A percentile compares a stretch with the other conserved stretches of the same genome.
Evolutionary conservation across 2,797 vertebrate species (phyloP).

Genomic region (Distichodus sexfasciatus): DNA sequence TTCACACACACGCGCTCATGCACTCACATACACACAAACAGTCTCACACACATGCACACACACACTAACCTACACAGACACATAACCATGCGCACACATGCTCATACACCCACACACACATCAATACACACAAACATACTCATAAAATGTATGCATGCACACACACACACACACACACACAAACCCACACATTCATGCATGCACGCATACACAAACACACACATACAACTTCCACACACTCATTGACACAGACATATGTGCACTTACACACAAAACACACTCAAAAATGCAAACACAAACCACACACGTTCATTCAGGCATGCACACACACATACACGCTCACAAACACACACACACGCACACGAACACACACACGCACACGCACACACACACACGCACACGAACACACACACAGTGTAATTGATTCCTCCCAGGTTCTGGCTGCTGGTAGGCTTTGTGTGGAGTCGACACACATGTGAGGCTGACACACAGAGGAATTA

Average conservation of each 20-base stretch:
- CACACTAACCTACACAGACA: conserved; percentile 53
- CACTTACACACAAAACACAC: too few relatives aligned
- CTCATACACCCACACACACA: conserved; percentile 48
- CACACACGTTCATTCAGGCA: conserved; percentile 46
- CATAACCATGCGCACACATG: conserved; percentile 55
- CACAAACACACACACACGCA: conserved; percentile 50
- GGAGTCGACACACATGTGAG: conserved; percentile 33
- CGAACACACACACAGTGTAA: conserved; percentile 59
- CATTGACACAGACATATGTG: too few relatives aligned
- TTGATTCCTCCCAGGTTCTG: conserved; percentile 66
- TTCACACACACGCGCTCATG: conserved; percentile 20
- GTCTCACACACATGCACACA: conserved; percentile 22
- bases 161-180: conserved; percentile 48
- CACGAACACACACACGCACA: not conserved
- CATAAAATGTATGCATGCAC: too few relatives aligned
- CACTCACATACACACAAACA: not conserved
- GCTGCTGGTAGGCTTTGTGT: conserved; percentile 55
- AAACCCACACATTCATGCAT: conserved; percentile 44
- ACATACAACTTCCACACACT: too few relatives aligned
- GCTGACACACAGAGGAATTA: conserved; percentile 58
- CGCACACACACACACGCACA: conserved; percentile 3
- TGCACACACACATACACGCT: conserved; percentile 57
- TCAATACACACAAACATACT: too few relatives aligned
- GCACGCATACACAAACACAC: not conserved
- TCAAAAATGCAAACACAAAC: too few relatives aligned